These are phyloP conservation scores for Coenonympha glycerion DNA, from an alignment of 2,888 invertebrate genomes.

Conservation along the genomic window DNA sequence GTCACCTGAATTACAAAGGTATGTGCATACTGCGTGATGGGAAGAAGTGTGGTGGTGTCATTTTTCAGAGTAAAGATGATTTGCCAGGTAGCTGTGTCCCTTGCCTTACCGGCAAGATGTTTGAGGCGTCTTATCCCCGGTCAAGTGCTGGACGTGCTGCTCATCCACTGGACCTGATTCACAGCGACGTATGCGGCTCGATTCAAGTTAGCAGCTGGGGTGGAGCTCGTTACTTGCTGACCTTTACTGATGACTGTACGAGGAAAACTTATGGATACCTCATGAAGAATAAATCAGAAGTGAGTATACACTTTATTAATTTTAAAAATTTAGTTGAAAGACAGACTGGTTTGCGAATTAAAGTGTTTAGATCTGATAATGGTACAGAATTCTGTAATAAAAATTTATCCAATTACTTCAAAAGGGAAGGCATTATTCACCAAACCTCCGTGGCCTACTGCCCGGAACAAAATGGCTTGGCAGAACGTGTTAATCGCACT, in stretches of 20 bases:
- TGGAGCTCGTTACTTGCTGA: background rate
- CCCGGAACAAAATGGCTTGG: constrained; percentile 16
- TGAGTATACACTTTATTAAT: background rate
- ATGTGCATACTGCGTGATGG: too few species aligned
- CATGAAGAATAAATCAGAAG: background rate
- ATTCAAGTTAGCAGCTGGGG: constrained; percentile 1
- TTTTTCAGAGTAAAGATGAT: too few species aligned
- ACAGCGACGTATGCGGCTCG: background rate
- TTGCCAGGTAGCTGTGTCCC: too few species aligned
- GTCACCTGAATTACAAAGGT: too few species aligned
- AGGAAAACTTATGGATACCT: constrained; percentile 4
- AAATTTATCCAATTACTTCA: background rate
- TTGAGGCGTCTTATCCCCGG: too few species aligned
- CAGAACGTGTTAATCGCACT: constrained; percentile 11
- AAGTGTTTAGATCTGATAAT: background rate
- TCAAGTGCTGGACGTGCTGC: background rate
- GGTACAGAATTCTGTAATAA: constrained; percentile 5
- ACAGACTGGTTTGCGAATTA: background rate
- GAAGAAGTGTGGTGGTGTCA: too few species aligned
- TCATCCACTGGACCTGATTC: background rate
- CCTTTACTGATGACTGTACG: constrained; percentile 3
- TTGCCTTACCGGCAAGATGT: too few species aligned
- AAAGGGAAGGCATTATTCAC: constrained; percentile 12
- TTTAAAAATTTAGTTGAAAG: too few species aligned
- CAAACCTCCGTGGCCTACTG: constrained; percentile 16